A percentile compares a stretch with the other conserved stretches of the same genome.
Evolutionary conservation across 1,140 invertebrate genomes (phyloP).

Genomic region (Aplysia californica): DNA sequence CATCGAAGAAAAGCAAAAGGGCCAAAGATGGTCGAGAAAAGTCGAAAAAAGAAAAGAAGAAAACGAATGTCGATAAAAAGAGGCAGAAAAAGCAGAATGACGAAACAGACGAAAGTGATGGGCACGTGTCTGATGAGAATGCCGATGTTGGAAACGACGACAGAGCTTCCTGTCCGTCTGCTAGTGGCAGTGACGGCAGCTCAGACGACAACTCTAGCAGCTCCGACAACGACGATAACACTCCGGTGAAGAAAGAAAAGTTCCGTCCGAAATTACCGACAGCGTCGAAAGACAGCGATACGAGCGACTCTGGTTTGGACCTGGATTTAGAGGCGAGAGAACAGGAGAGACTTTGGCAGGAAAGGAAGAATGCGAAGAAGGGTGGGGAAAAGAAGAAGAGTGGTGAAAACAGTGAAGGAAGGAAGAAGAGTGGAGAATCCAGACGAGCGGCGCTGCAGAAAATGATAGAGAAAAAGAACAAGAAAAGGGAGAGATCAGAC

Average conservation of each 20-base stretch:
- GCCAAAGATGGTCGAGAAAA: background rate
- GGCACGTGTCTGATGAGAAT: slow-evolving; percentile 23
- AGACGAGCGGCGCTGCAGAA: background rate
- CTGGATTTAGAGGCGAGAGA: slow-evolving; percentile 2
- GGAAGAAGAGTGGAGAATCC: background rate
- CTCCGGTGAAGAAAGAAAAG: background rate
- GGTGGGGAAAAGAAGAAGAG: too few relatives aligned
- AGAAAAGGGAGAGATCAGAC: background rate
- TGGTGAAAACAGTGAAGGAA: slow-evolving; percentile 11
- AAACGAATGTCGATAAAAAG: slow-evolving; percentile 1
- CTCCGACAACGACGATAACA: background rate
- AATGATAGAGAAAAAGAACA: slow-evolving; percentile 25
- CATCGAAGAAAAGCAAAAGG: slow-evolving; percentile 19
- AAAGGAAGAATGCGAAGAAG: slow-evolving; percentile 32
- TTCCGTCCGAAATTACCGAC: background rate
- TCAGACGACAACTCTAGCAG: background rate
- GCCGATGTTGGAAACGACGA: slow-evolving; percentile 28
- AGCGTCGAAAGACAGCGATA: slow-evolving; percentile 9
- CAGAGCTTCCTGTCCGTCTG: too few relatives aligned
- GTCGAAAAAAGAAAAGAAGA: slow-evolving; percentile 12
- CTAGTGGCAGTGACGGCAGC: background rate
- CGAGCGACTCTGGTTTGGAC: slow-evolving; percentile 5
- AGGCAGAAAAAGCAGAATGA: slow-evolving; percentile 21
- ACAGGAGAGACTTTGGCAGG: slow-evolving; percentile 7
- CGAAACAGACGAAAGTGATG: slow-evolving; percentile 29